phyloP scores from a whole-genome alignment of 2,113 vertebrate species.

The Tangachromis dhanisi region DNA sequence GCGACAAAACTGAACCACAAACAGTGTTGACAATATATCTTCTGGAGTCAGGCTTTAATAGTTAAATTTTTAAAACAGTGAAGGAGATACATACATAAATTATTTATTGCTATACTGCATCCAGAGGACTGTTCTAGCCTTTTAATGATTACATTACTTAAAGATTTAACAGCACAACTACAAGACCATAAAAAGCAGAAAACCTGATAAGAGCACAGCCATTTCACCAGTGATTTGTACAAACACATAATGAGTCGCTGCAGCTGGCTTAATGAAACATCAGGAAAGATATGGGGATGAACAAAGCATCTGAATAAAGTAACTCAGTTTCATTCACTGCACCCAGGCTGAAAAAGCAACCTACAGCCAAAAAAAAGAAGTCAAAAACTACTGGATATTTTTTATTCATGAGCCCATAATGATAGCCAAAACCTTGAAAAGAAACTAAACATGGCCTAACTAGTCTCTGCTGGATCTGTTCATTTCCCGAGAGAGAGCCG shows the following conservation, averaged over 20 bases:
- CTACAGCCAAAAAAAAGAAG: background rate
- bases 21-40: background rate
- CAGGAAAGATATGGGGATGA: background rate
- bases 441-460: constrained; percentile 20
- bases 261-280: background rate
- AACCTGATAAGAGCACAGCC: background rate
- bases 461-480: background rate
- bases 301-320: background rate
- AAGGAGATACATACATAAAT: background rate
- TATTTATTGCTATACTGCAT: background rate
- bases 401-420: constrained; percentile 41
- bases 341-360: background rate
- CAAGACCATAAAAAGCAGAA: background rate
- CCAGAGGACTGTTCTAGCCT: background rate
- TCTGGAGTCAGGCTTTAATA: background rate
- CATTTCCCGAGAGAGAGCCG: background rate
- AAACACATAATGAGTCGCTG: background rate
- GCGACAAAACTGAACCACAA: background rate
- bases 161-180: background rate
- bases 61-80: background rate
- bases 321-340: background rate
- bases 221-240: background rate
- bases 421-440: constrained; percentile 22
- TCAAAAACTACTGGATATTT: background rate
- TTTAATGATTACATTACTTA: background rate